Base-by-base conservation (phyloP, 2,113 vertebrate species). In the Zosterops borbonicus region DNA sequence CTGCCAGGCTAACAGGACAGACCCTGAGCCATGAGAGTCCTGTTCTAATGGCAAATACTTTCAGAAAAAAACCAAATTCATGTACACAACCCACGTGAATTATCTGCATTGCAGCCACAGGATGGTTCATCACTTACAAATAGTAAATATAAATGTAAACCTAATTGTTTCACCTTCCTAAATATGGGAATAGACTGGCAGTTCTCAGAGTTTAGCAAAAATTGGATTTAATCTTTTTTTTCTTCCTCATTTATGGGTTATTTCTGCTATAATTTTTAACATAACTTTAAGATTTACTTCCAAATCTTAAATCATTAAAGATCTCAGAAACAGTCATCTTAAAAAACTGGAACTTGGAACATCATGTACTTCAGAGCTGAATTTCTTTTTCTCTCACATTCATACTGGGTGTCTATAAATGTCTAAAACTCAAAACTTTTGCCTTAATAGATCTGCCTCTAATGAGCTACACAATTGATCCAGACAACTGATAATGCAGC, bases 61-160 rank as follows among this genome's bases (percentile, higher is more conserved):
- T 24, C 67, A 58, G 31, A 76, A 68, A 46, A n/a, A 39, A 46
- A 76, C 21, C 12, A 44, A 69, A 6, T 17, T 35, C 21, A 67
- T 5, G 28, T 17, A 16, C 24, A 58, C 19, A 59, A 22, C 12
- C 5, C 5, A 2, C 2, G 6, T 58, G 28, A 13, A 25, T 58
- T 73, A 56, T 35, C 20, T 65, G 37, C 18, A 29, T 12, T 56
- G 55, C 49, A 80, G 41, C 41, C 22, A 74, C 9, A 63, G 50
- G 28, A 56, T 1, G 4, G 35, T 10, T 87, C 23, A 9, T 8
- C 35, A 15, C 0, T 0, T n/a, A 37, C 6, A 82, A 71, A 73
- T 0, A 70, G 24, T 4, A 70, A 83, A 83, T n/a, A 58, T 2
- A 28, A 74, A 56, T 3, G 6, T 8, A 68, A 83, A 63, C 6